Conservation (phyloP, 2,888 invertebrate species). For the Clusia tigrina region DNA sequence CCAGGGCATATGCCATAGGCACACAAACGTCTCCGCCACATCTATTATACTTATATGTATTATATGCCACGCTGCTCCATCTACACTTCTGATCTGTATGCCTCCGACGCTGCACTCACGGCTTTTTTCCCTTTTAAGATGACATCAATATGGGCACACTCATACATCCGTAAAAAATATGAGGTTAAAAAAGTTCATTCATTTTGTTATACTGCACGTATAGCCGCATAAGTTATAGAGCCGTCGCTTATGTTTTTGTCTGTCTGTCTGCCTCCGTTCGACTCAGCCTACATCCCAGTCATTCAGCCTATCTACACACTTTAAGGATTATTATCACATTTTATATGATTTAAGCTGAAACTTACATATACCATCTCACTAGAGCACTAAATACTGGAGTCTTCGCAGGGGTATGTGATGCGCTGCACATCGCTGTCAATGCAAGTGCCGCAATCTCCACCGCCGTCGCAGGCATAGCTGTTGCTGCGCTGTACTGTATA, state of each 20-base stretch:
- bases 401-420: neutral
- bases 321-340: conserved; percentile 10
- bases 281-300: neutral
- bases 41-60: too few relatives aligned
- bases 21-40: neutral
- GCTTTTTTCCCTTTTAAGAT: neutral
- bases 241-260: conserved; percentile 42
- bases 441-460: too few relatives aligned
- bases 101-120: too few relatives aligned
- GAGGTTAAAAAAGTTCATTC: neutral
- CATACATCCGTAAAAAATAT: neutral
- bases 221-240: conserved; percentile 5
- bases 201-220: conserved; percentile 36
- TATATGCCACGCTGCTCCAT: neutral
- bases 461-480: too few relatives aligned
- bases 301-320: neutral
- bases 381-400: neutral
- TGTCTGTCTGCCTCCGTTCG: neutral
- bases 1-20: too few relatives aligned
- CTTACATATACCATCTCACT: conserved; percentile 28
- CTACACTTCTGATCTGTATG: neutral
- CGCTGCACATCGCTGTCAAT: too few relatives aligned
- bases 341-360: conserved; percentile 46
- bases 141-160: neutral
- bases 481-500: neutral